Evolutionary conservation across 1,140 invertebrate genomes (phyloP).

Genomic region (Streblospio benedicti): DNA sequence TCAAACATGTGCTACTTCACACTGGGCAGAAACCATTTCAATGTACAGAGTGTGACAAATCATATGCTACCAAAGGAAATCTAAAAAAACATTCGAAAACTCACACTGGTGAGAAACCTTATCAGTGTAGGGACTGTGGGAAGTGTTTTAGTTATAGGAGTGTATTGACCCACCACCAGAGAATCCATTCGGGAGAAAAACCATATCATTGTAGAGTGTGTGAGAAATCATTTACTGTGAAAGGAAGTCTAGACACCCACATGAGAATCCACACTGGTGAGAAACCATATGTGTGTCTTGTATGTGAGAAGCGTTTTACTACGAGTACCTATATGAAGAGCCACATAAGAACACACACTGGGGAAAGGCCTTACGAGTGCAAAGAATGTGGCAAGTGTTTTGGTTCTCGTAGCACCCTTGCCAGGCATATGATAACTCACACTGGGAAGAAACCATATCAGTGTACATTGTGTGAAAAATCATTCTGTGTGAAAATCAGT

Average conservation of each 20-base stretch:
- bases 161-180: constrained; percentile 1
- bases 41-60: not conserved
- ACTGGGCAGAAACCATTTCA: not conserved
- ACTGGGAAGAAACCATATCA: constrained; percentile 82
- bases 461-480: constrained; percentile 15
- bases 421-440: constrained; percentile 74
- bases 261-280: constrained; percentile 64
- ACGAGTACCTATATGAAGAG: constrained; percentile 81
- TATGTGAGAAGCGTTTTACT: constrained; percentile 79
- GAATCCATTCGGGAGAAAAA: not conserved
- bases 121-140: not conserved
- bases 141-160: constrained; percentile 1
- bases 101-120: constrained; percentile 6
- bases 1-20: no score
- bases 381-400: constrained; percentile 55
- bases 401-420: not conserved
- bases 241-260: constrained; percentile 44
- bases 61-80: not conserved
- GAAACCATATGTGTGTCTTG: constrained; percentile 76
- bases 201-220: constrained; percentile 2
- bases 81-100: constrained; percentile 9
- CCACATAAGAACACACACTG: constrained; percentile 79
- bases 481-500: not conserved
- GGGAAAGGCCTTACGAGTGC: constrained; percentile 81
- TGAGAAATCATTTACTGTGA: not conserved